Base-by-base conservation (phyloP, 2,797 vertebrate species). In the Sylvia borin region DNA sequence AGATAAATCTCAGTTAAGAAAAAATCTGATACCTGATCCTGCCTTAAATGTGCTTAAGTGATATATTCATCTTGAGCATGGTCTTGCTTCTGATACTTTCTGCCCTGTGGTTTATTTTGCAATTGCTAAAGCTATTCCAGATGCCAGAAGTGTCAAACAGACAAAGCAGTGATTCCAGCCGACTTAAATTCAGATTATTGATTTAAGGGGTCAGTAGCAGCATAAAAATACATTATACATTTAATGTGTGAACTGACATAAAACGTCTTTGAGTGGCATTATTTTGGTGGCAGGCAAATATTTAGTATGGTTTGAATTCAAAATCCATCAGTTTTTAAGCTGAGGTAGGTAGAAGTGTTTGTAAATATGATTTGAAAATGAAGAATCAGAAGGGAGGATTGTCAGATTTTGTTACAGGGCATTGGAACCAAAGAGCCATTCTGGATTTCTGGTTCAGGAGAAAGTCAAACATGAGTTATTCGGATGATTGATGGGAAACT, bases 51-150 rank as follows among this genome's bases (percentile, higher is more conserved):
- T 92, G 73, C 57, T 58, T 48, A 34, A n/a, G 42, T 74, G 83
- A 95, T 92, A 53, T 81, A 77, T 95, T 92, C 36, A 65, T 92
- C 90, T 88, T 88, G 57, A 79, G 58, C 89, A 38, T 29, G 51
- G 84, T 80, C 82, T 88, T 83, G 42, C 83, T 92, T 85, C 92
- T 85, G 45, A 79, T 91, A 83, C 75, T 54, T 89, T 94, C 90
- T 93, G 90, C 94, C 91, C 88, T 86, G 74, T 65, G 42, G 77
- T 88, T 95, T 93, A 74, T 87, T 97, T 95, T 93, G 85, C 72
- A 93, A 77, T 93, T 50, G 9, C 88, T 92, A 89, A 96, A 96
- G 74, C 90, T 93, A 32, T 96, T 96, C 95, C 95, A 97, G 92
- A 93, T 97, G 92, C 85, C 88, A 50, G 51, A 94, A 77, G 67